Conservation (phyloP, 2,888 invertebrate species). For the Chaitophorus viminalis region DNA sequence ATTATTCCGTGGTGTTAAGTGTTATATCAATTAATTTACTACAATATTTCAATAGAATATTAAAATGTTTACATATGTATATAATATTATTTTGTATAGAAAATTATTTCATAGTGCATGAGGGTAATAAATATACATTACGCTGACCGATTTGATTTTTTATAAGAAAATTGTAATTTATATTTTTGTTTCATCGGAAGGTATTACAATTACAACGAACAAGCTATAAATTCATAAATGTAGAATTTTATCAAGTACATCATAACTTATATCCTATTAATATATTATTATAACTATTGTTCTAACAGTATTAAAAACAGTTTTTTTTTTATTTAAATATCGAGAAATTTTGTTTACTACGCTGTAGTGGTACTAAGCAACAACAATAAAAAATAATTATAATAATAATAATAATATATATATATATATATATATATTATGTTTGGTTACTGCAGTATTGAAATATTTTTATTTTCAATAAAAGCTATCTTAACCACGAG, state of each 20-base stretch:
- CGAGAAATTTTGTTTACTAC: too few relatives aligned
- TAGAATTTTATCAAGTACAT: not conserved
- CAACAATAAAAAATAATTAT: too few relatives aligned
- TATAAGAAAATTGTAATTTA: not conserved
- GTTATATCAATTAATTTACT: too few relatives aligned
- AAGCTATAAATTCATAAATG: too few relatives aligned
- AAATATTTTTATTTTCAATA: conserved; percentile 11
- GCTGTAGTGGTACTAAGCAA: not conserved
- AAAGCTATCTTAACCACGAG: not conserved
- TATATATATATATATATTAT: too few relatives aligned
- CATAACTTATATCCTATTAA: not conserved
- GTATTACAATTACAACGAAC: not conserved
- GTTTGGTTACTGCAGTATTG: not conserved
- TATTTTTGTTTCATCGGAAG: not conserved
- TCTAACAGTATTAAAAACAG: too few relatives aligned
- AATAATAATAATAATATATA: not conserved
- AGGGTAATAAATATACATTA: not conserved
- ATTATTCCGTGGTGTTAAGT: too few relatives aligned
- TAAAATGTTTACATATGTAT: too few relatives aligned
- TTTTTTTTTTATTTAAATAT: too few relatives aligned
- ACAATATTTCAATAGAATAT: not conserved
- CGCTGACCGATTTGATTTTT: not conserved
- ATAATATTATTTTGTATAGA: not conserved
- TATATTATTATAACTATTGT: not conserved
- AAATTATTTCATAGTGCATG: not conserved